Conservation (phyloP, 2,888 invertebrate species). For the Aradus depressus region DNA sequence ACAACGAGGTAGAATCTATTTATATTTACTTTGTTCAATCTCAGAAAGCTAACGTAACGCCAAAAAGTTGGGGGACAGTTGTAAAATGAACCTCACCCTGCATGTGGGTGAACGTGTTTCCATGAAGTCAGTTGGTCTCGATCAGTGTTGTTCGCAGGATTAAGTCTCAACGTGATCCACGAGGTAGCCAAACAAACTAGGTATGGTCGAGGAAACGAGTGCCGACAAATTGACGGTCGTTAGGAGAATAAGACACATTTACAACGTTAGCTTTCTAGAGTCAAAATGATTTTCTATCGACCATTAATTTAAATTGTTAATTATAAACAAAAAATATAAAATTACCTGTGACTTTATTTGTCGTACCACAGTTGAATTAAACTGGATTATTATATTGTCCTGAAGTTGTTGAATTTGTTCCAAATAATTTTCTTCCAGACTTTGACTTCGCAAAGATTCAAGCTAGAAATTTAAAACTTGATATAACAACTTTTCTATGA, state of each 20-base stretch:
- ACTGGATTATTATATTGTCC: constrained; percentile 32
- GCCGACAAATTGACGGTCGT: background rate
- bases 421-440: constrained; percentile 19
- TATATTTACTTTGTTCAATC: too few relatives aligned
- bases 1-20: too few relatives aligned
- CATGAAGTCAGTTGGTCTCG: too few relatives aligned
- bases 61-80: too few relatives aligned
- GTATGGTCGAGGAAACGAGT: background rate
- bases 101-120: too few relatives aligned
- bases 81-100: too few relatives aligned
- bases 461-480: too few relatives aligned
- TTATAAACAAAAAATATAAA: background rate
- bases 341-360: constrained; percentile 40
- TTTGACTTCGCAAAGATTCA: constrained; percentile 23
- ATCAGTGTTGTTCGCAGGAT: too few relatives aligned
- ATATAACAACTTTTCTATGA: too few relatives aligned
- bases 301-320: too few relatives aligned
- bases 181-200: background rate
- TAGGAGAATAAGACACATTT: background rate
- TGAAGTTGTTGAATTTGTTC: constrained; percentile 27
- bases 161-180: too few relatives aligned
- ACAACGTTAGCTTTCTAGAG: background rate
- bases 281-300: background rate
- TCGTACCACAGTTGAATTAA: constrained; percentile 33
- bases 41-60: too few relatives aligned